Evolutionary conservation across 2,888 invertebrate genomes (phyloP), one percentile per base, ranked within the genome.

Genomic region (Troides helena): DNA sequence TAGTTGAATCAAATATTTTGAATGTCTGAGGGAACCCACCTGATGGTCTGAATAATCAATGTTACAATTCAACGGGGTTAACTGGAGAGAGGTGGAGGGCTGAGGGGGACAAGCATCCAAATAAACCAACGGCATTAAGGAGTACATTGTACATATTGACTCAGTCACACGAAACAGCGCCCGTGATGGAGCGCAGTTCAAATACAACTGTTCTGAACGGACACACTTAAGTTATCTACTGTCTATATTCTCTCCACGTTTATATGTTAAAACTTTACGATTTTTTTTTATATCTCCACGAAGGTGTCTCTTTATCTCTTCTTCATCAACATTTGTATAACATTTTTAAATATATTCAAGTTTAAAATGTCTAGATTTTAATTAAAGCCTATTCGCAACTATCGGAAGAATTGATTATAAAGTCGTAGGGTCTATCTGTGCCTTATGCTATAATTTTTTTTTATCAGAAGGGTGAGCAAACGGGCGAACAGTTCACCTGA

Each of bases 111-210:
- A 21, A 8, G 21, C 21, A 21, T 10, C n/a, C 57, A 21, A 57
- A 57, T 57, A 57, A 57, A 57, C 21, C 57, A 7, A 21, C 57
- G 21, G 57, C 18, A 57, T 57, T 7, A 57, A 10, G 21, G 57
- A 57, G 57, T 21, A 57, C 57, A 18, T 57, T 57, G 57, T 18
- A 57, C 57, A 57, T 57, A 57, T 57, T 57, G 57, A 57, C 57
- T 18, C 10, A 10, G 57, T 57, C 57, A 57, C 57, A 21, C 57
- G 21, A 21, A 57, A 50, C 18, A 50, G 6, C 57, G 57, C 21
- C n/a, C 21, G 21, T 57, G 21, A 21, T 23, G 57, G 57, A n/a
- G n/a, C 21, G 8, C 57, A 57, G 21, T 50, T 17, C 57, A 57
- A 57, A 57, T 21, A 57, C 56, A n/a, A 56, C 21, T 21, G 57